Percentiles rank a stretch among this genome's conserved stretches.
phyloP scores from a whole-genome alignment of 2,113 vertebrate genomes.

The Isurus oxyrinchus region DNA sequence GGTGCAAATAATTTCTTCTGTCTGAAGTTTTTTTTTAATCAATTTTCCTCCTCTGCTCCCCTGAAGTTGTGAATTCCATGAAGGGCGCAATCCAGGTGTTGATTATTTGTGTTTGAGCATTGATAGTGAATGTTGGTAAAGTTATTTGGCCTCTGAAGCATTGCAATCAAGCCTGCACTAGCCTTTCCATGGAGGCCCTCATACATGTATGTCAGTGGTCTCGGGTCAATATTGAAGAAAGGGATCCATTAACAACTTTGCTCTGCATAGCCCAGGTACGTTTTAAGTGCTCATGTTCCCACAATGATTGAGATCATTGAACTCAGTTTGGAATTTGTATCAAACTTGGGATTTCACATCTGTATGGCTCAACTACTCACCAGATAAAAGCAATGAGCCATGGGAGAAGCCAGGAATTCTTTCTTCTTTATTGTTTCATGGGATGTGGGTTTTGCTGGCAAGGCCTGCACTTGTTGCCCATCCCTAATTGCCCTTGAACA shows the following conservation, averaged over 20 bases:
- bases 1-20: not conserved
- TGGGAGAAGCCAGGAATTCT: not conserved
- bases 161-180: not conserved
- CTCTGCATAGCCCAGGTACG: not conserved
- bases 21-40: not conserved
- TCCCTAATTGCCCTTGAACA: no score
- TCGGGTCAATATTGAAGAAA: not conserved
- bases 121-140: not conserved
- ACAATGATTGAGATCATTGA: not conserved
- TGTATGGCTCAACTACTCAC: not conserved
- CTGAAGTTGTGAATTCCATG: not conserved
- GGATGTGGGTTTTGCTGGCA: no score
- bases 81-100: not conserved
- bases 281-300: not conserved
- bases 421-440: no score
- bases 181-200: not conserved
- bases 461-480: no score
- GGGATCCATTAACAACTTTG: not conserved
- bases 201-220: not conserved
- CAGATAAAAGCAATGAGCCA: not conserved
- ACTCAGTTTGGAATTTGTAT: not conserved
- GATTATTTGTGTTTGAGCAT: not conserved
- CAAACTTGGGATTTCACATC: not conserved
- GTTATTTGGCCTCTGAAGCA: not conserved
- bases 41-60: no score